Conservation (phyloP, 2,888 invertebrate genomes). For the Epistrophe eligans region DNA sequence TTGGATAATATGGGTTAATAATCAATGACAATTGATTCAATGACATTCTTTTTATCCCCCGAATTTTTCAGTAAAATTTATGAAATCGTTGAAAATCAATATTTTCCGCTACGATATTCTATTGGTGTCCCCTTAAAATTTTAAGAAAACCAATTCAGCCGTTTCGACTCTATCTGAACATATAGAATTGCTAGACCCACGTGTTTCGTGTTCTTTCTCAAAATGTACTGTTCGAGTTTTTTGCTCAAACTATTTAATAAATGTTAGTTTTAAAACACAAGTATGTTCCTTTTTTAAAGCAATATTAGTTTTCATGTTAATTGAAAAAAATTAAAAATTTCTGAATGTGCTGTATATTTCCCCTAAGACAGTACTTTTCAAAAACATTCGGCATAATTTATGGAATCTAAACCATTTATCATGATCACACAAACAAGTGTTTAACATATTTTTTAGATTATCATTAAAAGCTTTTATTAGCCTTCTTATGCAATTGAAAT, state of each 20-base stretch:
- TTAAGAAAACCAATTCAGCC: too few species aligned
- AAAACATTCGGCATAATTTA: conserved; percentile 42
- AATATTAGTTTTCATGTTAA: background rate
- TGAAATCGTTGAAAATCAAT: too few species aligned
- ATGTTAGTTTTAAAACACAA: background rate
- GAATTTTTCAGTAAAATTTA: too few species aligned
- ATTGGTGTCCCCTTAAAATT: too few species aligned
- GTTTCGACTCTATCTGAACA: too few species aligned
- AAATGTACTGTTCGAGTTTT: too few species aligned
- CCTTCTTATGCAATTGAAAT: conserved; percentile 26
- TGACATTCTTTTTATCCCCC: too few species aligned
- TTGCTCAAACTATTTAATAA: background rate
- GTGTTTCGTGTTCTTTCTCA: too few species aligned
- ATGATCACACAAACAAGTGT: conserved; percentile 72
- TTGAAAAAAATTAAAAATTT: background rate
- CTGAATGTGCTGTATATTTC: background rate
- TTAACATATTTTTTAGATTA: conserved; percentile 72
- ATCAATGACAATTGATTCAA: too few species aligned
- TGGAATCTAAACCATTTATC: conserved; percentile 51
- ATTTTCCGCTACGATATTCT: too few species aligned
- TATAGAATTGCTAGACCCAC: too few species aligned
- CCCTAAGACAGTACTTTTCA: background rate
- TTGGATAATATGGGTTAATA: too few species aligned
- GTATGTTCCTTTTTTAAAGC: background rate
- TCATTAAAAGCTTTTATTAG: conserved; percentile 27